Percentiles rank a stretch among this genome's conserved stretches.
phyloP scores from a whole-genome alignment of 2,797 vertebrate genomes.

The Spheniscus humboldti region DNA sequence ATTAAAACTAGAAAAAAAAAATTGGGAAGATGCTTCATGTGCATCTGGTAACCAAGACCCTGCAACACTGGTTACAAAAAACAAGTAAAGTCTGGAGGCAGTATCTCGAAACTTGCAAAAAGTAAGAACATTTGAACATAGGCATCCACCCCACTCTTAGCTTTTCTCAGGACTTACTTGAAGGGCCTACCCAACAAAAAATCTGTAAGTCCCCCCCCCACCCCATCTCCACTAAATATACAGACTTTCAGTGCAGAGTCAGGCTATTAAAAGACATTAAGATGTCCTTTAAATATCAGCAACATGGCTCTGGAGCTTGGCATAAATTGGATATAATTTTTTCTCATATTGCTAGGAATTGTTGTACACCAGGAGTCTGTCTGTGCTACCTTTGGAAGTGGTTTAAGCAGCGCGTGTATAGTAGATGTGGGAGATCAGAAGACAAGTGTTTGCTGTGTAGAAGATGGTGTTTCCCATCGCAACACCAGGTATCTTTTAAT shows the following conservation, averaged over 20 bases:
- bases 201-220: fast-evolving
- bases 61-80: neutral
- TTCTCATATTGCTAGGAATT: slow-evolving; percentile 76
- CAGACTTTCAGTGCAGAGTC: neutral
- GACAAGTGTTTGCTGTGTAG: slow-evolving; percentile 94
- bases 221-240: neutral
- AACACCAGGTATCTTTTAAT: slow-evolving; percentile 84
- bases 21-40: neutral
- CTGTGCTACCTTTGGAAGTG: slow-evolving; percentile 93
- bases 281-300: neutral
- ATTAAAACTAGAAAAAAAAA: neutral
- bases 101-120: neutral
- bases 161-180: neutral
- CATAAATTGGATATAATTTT: neutral
- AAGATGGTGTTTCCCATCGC: slow-evolving; percentile 95
- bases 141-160: neutral
- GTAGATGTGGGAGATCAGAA: slow-evolving; percentile 97
- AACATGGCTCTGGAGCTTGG: neutral
- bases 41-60: neutral
- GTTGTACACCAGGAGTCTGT: slow-evolving; percentile 97
- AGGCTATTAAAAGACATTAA: neutral
- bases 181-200: neutral
- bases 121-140: neutral
- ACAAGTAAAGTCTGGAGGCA: neutral
- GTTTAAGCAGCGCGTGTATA: slow-evolving; percentile 93